Conservation (phyloP, 2,797 vertebrate genomes). For the Adelosebastes latens region DNA sequence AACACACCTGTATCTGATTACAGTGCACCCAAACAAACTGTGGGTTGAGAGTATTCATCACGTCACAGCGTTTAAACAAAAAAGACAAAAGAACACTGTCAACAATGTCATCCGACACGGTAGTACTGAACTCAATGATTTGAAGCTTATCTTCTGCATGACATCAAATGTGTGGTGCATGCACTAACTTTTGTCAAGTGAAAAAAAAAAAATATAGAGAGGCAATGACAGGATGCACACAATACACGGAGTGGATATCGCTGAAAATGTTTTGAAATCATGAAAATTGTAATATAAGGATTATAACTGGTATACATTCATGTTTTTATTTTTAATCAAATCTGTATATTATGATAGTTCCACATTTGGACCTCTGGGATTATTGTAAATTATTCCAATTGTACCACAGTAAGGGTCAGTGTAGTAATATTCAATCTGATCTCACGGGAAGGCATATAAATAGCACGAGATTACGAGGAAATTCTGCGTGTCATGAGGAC, state of each 20-base stretch:
- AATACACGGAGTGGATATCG: accelerated
- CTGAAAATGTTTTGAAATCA: no score
- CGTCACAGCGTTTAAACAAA: slow-evolving; percentile 9
- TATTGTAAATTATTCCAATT: not conserved
- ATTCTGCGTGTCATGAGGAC: no score
- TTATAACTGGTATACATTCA: not conserved
- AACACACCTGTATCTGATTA: slow-evolving; percentile 4
- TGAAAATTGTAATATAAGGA: no score
- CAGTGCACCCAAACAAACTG: not conserved
- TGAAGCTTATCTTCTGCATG: not conserved
- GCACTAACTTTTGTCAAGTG: not conserved
- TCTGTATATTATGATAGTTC: slow-evolving; percentile 1
- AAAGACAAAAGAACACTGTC: slow-evolving; percentile 1
- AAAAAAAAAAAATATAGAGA: not conserved
- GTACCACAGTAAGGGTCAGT: not conserved
- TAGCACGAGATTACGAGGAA: no score
- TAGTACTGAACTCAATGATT: not conserved
- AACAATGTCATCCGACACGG: not conserved
- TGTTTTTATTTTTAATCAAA: not conserved
- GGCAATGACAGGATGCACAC: not conserved
- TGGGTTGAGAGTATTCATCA: slow-evolving; percentile 12
- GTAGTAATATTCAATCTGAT: not conserved
- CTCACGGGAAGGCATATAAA: no score
- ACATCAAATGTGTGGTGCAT: not conserved
- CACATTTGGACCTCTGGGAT: not conserved